Evolutionary conservation across 2,113 vertebrate genomes (phyloP), one percentile per base, ranked within the genome.

Genomic region (Leuciscus idus): DNA sequence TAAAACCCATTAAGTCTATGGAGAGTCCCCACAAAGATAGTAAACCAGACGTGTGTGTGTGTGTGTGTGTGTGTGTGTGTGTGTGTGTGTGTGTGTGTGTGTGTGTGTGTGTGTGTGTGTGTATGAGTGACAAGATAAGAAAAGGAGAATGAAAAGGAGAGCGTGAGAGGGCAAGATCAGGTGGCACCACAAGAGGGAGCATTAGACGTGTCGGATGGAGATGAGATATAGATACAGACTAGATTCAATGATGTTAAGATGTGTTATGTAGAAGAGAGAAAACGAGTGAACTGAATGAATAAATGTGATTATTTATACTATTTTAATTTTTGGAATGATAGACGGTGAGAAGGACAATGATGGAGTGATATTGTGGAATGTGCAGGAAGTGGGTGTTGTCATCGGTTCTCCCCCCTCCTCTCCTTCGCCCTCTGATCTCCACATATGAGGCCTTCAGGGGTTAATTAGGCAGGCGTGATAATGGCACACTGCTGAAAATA

Each of bases 391-490:
- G 6, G 75, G 81, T 90, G 91, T 90, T 87, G 86, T 90, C 90
- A 91, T 92, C 85, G 15, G 88, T 90, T 85, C 84, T 88, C 86
- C 48, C 88, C 4, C 28, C 87, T 76, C 76, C 46, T 74, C 78
- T 28, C 70, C 89, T 55, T 90, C 89, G 83, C 83, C 89, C 89
- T 95, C 92, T 95, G 93, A 94, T 94, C 93, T 95, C 87, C 79
- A 76, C 76, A 89, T 88, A 87, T 81, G 86, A 88, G 92, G 92
- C 94, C 95, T 94, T 93, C 87, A 92, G 94, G 93, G 94, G 94
- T 95, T 95, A 94, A 95, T 95, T 95, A 95, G 93, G 90, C 91
- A 90, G 87, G 92, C 92, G 84, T 91, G 93, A 95, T 95, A 95
- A 95, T 94, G 91, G 92, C 92, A 93, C 91, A 90, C 90, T 94